These are phyloP conservation scores for Aurelia sp. DNA, from an alignment of 30 jellyfish, hydroid and myxozoan genomes.

Conservation along the genomic window DNA sequence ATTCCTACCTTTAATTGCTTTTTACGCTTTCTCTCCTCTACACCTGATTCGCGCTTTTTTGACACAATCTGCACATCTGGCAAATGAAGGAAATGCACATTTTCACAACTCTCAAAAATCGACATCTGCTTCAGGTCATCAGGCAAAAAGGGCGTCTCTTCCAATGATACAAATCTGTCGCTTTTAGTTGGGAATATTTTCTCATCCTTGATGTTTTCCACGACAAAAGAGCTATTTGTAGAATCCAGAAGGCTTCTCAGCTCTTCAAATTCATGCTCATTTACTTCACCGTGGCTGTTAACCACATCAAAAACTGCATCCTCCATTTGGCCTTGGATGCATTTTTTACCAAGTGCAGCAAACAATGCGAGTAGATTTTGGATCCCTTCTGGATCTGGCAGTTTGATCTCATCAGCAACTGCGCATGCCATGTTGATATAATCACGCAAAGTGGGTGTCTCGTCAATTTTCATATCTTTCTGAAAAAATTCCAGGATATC, in stretches of 20 bases:
- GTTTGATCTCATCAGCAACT: conserved; percentile 64
- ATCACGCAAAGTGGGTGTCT: conserved; percentile 74
- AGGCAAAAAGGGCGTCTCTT: conserved; percentile 62
- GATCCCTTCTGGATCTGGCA: conserved; percentile 68
- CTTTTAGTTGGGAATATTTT: conserved; percentile 65
- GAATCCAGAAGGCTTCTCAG: not conserved
- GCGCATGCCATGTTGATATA: conserved; percentile 66
- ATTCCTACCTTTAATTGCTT: conserved; percentile 23
- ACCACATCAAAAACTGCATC: not conserved
- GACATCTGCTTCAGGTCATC: conserved; percentile 24
- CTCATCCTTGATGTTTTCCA: conserved; percentile 42
- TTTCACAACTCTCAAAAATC: conserved; percentile 34
- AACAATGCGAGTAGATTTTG: conserved; percentile 56
- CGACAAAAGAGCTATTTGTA: conserved; percentile 6
- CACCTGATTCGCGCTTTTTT: not conserved
- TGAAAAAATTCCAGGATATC: conserved; percentile 70
- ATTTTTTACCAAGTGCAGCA: conserved; percentile 62
- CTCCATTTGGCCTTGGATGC: conserved; percentile 8
- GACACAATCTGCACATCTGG: not conserved
- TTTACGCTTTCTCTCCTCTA: not conserved
- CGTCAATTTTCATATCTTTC: conserved; percentile 40
- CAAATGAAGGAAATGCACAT: conserved; percentile 34
- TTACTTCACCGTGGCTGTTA: not conserved
- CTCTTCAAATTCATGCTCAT: not conserved
- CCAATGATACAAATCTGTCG: conserved; percentile 42